Conservation (phyloP, 92 coral and sea anemone species). For the Porites evermanni region DNA sequence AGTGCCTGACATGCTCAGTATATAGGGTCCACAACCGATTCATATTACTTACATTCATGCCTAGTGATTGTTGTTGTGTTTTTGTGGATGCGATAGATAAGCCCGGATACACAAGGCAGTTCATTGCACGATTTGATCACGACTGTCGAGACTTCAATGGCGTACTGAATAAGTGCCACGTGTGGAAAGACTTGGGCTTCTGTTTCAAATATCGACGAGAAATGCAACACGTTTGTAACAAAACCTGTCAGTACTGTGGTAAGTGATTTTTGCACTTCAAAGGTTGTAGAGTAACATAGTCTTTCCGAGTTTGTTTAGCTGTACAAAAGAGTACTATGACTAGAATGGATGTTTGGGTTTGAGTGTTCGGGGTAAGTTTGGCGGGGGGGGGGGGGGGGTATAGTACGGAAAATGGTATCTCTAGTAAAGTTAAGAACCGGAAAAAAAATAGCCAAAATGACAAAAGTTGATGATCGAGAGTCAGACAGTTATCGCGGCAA, state of each 20-base stretch:
- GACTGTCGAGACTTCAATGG: constrained; percentile 74
- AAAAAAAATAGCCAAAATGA: no score
- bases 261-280: constrained; percentile 12
- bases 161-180: constrained; percentile 67
- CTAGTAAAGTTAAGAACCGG: no score
- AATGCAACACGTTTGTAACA: constrained; percentile 86
- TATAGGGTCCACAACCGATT: no score
- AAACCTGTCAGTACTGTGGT: constrained; percentile 80
- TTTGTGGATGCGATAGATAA: constrained; percentile 7
- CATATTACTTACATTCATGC: neutral
- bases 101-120: constrained; percentile 36
- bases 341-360: no score
- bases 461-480: no score
- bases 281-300: neutral
- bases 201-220: constrained; percentile 88
- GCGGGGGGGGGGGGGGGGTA: no score
- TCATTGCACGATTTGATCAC: constrained; percentile 8
- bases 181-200: constrained; percentile 91
- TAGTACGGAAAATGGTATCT: no score
- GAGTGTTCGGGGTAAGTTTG: no score
- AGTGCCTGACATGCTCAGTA: no score
- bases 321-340: no score
- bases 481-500: neutral
- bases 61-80: neutral
- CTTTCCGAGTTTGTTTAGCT: neutral